Evolutionary conservation across 2,113 vertebrate genomes (phyloP), one percentile per base, ranked within the genome.

Genomic region (Pelodiscus sinensis): DNA sequence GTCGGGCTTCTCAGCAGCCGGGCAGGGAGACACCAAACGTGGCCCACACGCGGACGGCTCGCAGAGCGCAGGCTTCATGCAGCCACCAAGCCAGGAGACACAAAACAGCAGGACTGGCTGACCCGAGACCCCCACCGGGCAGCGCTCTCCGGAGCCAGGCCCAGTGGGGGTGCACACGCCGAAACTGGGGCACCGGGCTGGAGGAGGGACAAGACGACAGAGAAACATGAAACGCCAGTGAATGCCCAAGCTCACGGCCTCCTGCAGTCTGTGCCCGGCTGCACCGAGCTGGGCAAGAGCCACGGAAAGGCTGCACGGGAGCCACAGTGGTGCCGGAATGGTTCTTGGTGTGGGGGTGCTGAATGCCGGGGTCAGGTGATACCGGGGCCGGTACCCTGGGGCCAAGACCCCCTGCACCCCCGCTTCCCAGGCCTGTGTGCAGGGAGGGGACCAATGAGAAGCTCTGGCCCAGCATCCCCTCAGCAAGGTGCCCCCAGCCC

Each of bases 401-500:
- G 52, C 9, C 52, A 54, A 13, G 52, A 9, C 52, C 52, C 52
- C 52, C 13, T 9, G 52, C 52, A 9, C 52, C 52, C 52, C 8
- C 2, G 52, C 52, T 54, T 54, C 52, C 52, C 52, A 54, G 9
- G 9, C 9, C 52, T 54, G 6, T 54, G 52, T 5, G 8, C 16
- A 50, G 51, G 77, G 56, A 85, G 57, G 38, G 89, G 27, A 14
- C 0, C 73, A 88, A 75, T n/a, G 24, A 85, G 51, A n/a, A 55
- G 71, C 35, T 35, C 79, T 38, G 84, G 62, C 84, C 44, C 84
- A 52, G 29, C 11, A 80, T 94, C 91, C 90, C 14, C 81, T 84
- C 38, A n/a, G 75, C 60, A 92, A 82, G 62, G 31, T n/a, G 62
- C 6, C 62, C 62, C 7, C 10, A 12, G 62, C 8, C 62, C 62